These are phyloP conservation scores for Chloebia gouldiae DNA, from an alignment of 2,113 vertebrate genomes.

Conservation along the genomic window DNA sequence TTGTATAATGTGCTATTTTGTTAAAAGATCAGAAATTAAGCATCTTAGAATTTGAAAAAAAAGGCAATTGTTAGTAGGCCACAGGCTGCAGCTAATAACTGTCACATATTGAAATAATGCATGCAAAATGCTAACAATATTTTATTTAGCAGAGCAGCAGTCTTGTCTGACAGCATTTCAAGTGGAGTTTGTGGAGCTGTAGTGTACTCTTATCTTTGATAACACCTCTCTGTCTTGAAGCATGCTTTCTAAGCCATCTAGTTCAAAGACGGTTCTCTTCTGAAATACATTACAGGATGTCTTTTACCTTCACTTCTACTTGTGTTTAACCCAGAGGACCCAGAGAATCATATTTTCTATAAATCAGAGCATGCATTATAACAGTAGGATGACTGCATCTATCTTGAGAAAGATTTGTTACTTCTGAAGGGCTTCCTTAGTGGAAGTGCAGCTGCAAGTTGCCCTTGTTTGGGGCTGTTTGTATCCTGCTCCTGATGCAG, in stretches of 20 bases:
- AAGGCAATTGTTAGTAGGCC: background rate
- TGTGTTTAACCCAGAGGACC: background rate
- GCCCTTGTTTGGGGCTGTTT: background rate
- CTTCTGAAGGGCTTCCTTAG: background rate
- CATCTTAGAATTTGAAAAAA: background rate
- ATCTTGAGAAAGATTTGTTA: background rate
- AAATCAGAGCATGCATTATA: background rate
- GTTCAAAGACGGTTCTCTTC: background rate
- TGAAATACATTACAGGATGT: background rate
- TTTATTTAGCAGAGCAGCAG: background rate
- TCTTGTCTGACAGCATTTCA: background rate
- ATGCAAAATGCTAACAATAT: background rate
- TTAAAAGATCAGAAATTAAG: background rate
- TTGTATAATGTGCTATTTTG: background rate
- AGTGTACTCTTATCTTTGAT: background rate
- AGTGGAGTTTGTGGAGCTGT: background rate
- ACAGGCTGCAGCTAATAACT: background rate
- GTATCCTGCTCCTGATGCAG: background rate
- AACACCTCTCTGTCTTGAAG: background rate
- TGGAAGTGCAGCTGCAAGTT: background rate
- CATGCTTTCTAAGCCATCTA: background rate
- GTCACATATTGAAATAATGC: background rate
- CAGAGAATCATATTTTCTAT: background rate
- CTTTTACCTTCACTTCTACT: background rate
- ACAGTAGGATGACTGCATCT: background rate